These are phyloP conservation scores for Brachirus orientalis DNA, from an alignment of 2,113 vertebrate genomes.

Conservation along the genomic window DNA sequence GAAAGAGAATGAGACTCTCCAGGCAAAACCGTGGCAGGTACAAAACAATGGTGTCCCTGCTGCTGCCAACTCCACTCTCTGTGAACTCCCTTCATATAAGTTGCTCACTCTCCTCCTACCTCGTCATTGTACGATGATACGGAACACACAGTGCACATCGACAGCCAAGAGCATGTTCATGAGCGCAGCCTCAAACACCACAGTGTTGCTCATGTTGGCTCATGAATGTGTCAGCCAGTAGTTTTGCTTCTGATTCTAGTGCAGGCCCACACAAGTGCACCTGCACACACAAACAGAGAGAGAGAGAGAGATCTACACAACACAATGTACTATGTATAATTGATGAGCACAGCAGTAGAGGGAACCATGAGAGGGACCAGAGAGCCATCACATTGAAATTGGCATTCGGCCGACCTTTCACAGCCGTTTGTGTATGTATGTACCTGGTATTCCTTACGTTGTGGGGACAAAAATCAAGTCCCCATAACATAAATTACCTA, in stretches of 20 bases:
- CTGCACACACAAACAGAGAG: neutral
- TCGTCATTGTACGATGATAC: conserved; percentile 17
- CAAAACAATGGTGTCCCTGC: conserved; percentile 8
- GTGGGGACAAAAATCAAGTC: no score
- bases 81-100: conserved; percentile 33
- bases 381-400: conserved; percentile 44
- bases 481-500: no score
- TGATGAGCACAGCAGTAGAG: conserved; percentile 68
- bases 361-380: conserved; percentile 50
- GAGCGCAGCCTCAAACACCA: conserved; percentile 6
- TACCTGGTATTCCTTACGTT: neutral
- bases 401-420: conserved; percentile 68
- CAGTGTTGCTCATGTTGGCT: conserved; percentile 9
- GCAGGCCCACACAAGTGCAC: conserved; percentile 9
- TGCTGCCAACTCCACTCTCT: conserved; percentile 23
- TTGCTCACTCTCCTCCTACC: conserved; percentile 9
- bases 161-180: conserved; percentile 20
- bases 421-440: conserved; percentile 23
- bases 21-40: conserved; percentile 6
- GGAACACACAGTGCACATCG: conserved; percentile 10
- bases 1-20: neutral
- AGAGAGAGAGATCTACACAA: conserved; percentile 16
- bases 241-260: conserved; percentile 34
- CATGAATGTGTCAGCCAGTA: neutral
- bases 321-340: conserved; percentile 65